Evolutionary conservation across 2,888 invertebrate species (phyloP), one percentile per base, ranked within the genome.

Genomic region (Pseudoips prasinana): DNA sequence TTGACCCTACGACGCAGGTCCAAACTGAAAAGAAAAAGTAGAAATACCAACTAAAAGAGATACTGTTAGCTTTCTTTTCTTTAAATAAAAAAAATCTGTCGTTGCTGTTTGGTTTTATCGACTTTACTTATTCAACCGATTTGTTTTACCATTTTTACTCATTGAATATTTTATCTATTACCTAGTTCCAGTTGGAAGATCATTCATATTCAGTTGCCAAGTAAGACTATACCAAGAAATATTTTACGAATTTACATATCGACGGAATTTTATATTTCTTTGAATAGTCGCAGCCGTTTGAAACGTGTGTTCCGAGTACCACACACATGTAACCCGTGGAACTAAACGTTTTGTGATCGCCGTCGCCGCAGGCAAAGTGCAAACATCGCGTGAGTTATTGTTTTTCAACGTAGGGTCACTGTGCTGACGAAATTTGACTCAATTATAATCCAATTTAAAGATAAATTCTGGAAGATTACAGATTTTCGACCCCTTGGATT

Each of bases 371-470:
- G 46, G 52, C 46, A 10, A 58, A 70, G 58, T 68, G 67, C 62
- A 73, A 75, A 73, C 65, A 71, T 70, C 67, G 68, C 61, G 57
- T 73, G 74, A 70, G 62, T 77, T 75, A 79, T 74, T 73, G 70
- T 75, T 73, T 67, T 63, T 61, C 63, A 52, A 24, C 24, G 14
- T 38, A 46, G 41, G 49, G 53, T 60, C 52, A 49, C 54, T 58
- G 54, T 63, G 64, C 66, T 72, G 66, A 56, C 65, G 61, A 28
- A 27, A 47, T 38, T 35, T 20, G 19, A n/a, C 23, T n/a, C 34
- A 28, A 35, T 35, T 33, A 29, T 9, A 14, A 25, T 25, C 24
- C 20, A 14, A 39, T 11, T 5, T 9, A 7, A 34, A 35, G 30
- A 33, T 24, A 34, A 33, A 36, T 46, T 37, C 48, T 52, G 33